Conservation (phyloP, 1,140 invertebrate species). For the Colletes latitarsis region DNA sequence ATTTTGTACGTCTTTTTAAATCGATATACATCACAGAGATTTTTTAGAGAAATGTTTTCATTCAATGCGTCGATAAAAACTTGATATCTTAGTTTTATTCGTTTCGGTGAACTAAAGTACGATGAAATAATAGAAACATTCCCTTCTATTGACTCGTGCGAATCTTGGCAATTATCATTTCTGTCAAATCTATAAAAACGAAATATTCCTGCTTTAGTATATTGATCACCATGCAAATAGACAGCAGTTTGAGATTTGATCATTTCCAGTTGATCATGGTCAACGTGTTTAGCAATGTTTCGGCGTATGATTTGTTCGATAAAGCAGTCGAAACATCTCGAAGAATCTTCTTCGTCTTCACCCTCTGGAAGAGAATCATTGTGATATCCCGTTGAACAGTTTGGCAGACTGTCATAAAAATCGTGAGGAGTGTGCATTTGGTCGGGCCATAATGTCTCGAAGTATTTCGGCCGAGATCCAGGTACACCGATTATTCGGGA, state of each 20-base stretch:
- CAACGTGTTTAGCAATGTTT: background rate
- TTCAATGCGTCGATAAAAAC: background rate
- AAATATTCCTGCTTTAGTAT: background rate
- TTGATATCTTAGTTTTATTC: conserved; percentile 10
- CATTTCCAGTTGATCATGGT: conserved; percentile 8
- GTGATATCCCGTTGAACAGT: conserved; percentile 18
- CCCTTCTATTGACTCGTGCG: conserved; percentile 16
- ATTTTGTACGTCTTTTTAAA: conserved; percentile 27
- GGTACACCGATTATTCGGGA: conserved; percentile 80
- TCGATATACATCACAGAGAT: conserved; percentile 27
- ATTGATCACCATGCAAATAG: background rate
- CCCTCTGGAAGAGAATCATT: conserved; percentile 33
- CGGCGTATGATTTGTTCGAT: conserved; percentile 26
- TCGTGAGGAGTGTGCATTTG: conserved; percentile 62
- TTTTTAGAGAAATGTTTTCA: background rate
- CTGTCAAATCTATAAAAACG: conserved; percentile 1
- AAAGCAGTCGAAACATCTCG: conserved; percentile 5
- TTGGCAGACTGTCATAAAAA: conserved; percentile 35
- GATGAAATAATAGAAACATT: conserved; percentile 15
- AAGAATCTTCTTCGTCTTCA: background rate
- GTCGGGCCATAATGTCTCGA: conserved; percentile 63
- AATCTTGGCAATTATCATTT: conserved; percentile 22
- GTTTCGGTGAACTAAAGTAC: conserved; percentile 39
- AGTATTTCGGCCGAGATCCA: conserved; percentile 73
- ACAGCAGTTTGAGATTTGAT: conserved; percentile 20